Conservation (phyloP, 2,113 vertebrate genomes). For the Syngnathus floridae region DNA sequence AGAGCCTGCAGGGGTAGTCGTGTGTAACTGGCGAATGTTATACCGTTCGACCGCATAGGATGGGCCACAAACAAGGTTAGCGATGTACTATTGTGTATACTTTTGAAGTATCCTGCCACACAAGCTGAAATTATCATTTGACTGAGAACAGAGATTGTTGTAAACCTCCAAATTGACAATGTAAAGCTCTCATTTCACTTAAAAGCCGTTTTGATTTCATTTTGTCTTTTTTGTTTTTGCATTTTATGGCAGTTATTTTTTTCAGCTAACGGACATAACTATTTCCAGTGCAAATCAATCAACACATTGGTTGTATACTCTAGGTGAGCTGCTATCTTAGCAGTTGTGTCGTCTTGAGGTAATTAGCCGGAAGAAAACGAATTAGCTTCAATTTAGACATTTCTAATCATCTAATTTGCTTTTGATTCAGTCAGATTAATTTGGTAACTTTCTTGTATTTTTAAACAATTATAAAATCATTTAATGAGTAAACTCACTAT, state of each 20-base stretch:
- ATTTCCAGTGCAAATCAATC: neutral
- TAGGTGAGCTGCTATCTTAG: no score
- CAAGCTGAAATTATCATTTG: neutral
- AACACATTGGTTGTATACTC: neutral
- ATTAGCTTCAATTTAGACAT: no score
- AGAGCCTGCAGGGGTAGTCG: neutral
- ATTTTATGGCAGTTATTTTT: neutral
- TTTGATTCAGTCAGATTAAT: neutral
- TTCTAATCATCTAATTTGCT: no score
- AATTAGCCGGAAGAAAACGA: neutral
- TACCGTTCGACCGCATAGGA: neutral
- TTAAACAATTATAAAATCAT: neutral
- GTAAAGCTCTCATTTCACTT: neutral
- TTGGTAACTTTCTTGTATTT: neutral
- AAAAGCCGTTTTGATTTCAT: neutral
- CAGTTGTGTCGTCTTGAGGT: neutral
- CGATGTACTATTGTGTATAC: neutral
- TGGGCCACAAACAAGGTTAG: neutral
- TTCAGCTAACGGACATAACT: no score
- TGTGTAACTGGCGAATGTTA: neutral
- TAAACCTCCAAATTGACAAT: neutral
- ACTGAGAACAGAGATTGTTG: neutral
- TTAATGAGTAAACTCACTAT: neutral
- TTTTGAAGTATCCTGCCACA: neutral
- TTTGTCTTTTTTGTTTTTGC: neutral